These are phyloP conservation scores for Pharmacophagus antenor DNA, from an alignment of 2,888 invertebrate genomes.

Conservation along the genomic window DNA sequence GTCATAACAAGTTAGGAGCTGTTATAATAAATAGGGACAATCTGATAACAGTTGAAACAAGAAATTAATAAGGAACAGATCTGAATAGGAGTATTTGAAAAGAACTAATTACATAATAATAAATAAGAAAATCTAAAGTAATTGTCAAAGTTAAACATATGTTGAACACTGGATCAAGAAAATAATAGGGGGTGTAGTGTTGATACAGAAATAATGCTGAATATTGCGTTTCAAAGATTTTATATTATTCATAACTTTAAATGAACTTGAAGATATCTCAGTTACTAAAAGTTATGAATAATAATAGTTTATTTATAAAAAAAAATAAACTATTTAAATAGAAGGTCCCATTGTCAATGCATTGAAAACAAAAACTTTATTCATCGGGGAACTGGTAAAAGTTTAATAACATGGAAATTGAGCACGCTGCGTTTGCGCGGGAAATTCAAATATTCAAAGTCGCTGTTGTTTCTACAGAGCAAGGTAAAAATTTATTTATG, in stretches of 20 bases:
- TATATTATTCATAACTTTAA: too few species aligned
- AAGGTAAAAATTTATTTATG: not conserved
- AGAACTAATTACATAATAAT: too few species aligned
- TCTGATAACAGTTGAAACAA: not conserved
- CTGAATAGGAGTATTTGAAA: not conserved
- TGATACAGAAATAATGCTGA: not conserved
- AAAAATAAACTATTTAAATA: not conserved
- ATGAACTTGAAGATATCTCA: not conserved
- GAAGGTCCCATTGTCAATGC: constrained; percentile 15
- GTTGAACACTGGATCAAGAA: not conserved
- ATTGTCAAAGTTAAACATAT: not conserved
- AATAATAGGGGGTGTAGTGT: not conserved
- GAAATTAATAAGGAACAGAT: not conserved
- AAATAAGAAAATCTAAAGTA: not conserved
- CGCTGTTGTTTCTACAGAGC: constrained; percentile 1
- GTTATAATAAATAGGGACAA: not conserved
- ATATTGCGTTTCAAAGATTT: not conserved
- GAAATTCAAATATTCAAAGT: constrained; percentile 16
- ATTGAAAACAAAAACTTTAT: constrained; percentile 13
- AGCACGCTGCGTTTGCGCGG: constrained; percentile 8
- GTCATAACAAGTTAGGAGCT: too few species aligned
- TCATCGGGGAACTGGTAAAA: constrained; percentile 10
- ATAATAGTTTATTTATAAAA: not conserved
- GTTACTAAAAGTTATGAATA: not conserved
- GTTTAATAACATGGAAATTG: constrained; percentile 29